Evolutionary conservation across 2,113 vertebrate genomes (phyloP).

Genomic region (Paratilapia polleni): DNA sequence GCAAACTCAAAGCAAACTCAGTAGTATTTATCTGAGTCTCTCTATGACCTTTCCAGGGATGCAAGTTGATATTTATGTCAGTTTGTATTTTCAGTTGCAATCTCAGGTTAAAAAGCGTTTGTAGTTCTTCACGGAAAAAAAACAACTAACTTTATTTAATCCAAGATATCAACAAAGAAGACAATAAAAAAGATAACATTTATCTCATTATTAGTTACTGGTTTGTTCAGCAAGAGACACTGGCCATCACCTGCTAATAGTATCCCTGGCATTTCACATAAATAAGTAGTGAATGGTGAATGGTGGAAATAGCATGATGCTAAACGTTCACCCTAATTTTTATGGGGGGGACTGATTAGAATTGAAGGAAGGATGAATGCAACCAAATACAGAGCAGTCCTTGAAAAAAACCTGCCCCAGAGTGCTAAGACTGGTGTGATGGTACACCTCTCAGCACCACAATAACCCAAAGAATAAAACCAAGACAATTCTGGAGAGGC

Average conservation of each 20-base stretch:
- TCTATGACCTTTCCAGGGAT: constrained; percentile 17
- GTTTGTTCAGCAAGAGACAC: not conserved
- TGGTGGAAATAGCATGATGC: not conserved
- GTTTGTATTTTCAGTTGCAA: constrained; percentile 4
- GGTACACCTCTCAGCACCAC: not conserved
- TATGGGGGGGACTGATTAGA: too few species aligned
- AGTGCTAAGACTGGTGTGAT: not conserved
- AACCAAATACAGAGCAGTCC: too few species aligned
- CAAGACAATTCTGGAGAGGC: too few species aligned
- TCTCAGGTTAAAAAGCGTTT: not conserved
- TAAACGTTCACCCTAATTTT: too few species aligned
- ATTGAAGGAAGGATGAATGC: too few species aligned
- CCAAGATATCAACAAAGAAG: not conserved
- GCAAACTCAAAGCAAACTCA: not conserved
- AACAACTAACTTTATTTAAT: not conserved
- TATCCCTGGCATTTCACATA: not conserved
- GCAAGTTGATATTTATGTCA: constrained; percentile 31
- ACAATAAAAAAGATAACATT: too few species aligned
- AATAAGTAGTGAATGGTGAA: not conserved
- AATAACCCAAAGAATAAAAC: not conserved
- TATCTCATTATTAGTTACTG: not conserved
- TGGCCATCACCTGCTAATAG: not conserved
- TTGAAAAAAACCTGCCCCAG: not conserved
- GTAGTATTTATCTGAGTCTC: not conserved
- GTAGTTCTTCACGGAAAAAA: not conserved